Percentiles rank a stretch among this genome's conserved stretches.
Conservation (phyloP, 2,797 vertebrate genomes). For the Eidolon dupreanum region DNA sequence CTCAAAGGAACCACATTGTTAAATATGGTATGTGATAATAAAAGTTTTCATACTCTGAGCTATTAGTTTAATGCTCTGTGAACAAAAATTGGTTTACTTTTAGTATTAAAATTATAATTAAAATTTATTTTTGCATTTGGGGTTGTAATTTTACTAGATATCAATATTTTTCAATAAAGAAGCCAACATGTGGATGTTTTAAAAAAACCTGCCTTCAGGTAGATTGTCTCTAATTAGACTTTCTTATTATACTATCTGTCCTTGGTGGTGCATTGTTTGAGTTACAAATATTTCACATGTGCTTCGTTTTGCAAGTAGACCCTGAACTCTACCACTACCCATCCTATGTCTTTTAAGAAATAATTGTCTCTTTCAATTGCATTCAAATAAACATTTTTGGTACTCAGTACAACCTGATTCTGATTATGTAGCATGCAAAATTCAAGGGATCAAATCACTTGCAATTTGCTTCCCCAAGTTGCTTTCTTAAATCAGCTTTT, state of each 20-base stretch:
- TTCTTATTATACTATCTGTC: neutral
- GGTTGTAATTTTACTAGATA: slow-evolving; percentile 34
- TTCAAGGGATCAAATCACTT: slow-evolving; percentile 74
- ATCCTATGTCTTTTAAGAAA: slow-evolving; percentile 58
- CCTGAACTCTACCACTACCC: neutral
- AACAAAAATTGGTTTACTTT: neutral
- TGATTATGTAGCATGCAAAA: slow-evolving; percentile 70
- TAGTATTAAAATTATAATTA: slow-evolving; percentile 10
- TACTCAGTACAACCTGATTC: slow-evolving; percentile 58
- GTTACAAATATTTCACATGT: neutral
- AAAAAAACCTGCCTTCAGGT: neutral
- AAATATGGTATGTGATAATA: neutral
- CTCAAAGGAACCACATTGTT: neutral
- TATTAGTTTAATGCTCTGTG: slow-evolving; percentile 27
- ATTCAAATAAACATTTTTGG: slow-evolving; percentile 55
- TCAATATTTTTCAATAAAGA: slow-evolving; percentile 11
- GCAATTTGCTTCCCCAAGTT: slow-evolving; percentile 73
- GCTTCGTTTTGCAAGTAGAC: slow-evolving; percentile 12
- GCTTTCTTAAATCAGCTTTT: slow-evolving; percentile 79
- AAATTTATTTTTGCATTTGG: neutral
- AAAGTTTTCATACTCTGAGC: neutral
- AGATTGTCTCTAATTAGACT: neutral
- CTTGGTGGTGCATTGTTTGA: neutral
- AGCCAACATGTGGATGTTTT: neutral
- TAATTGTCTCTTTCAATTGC: slow-evolving; percentile 61